These are phyloP conservation scores for Bimastos eiseni DNA, from an alignment of 2,888 invertebrate genomes.

Conservation along the genomic window DNA sequence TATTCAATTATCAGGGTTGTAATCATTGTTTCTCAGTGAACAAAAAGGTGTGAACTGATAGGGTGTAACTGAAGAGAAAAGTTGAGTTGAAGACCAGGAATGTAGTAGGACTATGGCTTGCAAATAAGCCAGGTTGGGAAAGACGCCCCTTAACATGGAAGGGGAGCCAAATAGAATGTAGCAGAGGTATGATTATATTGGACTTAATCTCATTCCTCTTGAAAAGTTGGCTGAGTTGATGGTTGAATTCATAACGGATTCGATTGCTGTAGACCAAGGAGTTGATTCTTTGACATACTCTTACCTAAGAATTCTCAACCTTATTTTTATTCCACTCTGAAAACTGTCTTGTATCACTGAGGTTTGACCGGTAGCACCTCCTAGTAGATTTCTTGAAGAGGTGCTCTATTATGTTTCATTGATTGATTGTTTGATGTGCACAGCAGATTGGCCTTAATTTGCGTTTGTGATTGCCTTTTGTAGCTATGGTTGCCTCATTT, in stretches of 20 bases:
- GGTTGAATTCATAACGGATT: too few relatives aligned
- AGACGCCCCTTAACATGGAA: background rate
- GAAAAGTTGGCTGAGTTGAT: background rate
- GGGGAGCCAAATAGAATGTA: background rate
- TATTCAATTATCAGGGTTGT: background rate
- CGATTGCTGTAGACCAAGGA: background rate
- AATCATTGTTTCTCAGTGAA: background rate
- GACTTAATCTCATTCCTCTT: background rate
- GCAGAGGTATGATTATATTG: background rate
- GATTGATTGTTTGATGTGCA: background rate
- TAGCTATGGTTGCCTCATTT: conserved; percentile 81
- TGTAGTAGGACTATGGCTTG: too few relatives aligned
- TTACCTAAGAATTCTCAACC: too few relatives aligned
- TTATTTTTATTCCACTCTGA: too few relatives aligned
- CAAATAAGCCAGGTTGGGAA: background rate
- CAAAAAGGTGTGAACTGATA: background rate
- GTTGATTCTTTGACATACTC: too few relatives aligned
- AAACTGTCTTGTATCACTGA: too few relatives aligned
- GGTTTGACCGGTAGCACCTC: too few relatives aligned
- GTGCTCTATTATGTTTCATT: too few relatives aligned
- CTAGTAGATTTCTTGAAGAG: too few relatives aligned
- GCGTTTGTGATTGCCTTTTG: conserved; percentile 49
- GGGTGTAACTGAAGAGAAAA: background rate
- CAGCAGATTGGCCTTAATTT: background rate
- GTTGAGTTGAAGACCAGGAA: background rate